Evolutionary conservation across 2,113 vertebrate genomes (phyloP), one percentile per base, ranked within the genome.

Genomic region (Drymodes brunneopygia): DNA sequence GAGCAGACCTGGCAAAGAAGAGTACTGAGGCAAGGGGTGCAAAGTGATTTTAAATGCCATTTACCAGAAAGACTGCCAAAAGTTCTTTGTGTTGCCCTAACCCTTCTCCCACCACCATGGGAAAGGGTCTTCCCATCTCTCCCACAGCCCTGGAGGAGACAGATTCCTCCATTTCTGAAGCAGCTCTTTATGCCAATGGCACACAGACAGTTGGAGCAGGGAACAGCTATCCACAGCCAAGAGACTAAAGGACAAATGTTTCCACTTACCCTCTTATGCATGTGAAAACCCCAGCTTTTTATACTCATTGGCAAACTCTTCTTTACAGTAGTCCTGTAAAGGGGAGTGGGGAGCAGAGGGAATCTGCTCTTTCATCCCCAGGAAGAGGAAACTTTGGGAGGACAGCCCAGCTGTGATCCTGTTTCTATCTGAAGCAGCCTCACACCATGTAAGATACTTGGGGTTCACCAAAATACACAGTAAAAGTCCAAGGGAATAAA

Each of bases 211-310:
- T 6, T 94, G 60, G 45, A 91, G 29, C 33, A 54, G 25, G 23
- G 40, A 65, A 78, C 47, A 81, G 28, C 24, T 78, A 40, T 28
- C 31, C 3, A 6, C 72, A 86, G 69, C 77, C 86, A 92, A 57
- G 56, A 73, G 20, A 60, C 69, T 75, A 67, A 81, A 88, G 57
- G 45, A 75, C 57, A 85, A 95, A 69, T 89, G 17, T 75, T 94
- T 85, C 71, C 65, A 81, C 14, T 64, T 82, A 50, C 17, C 35
- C 57, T 85, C n/a, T 60, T 14, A 57, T 4, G 36, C 53, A 73
- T 36, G 12, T 54, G 35, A 58, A 90, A 82, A 82, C 23, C 36
- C 56, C 40, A 24, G 36, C 36, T 85, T 89, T 93, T 82, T 48
- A n/a, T 57, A 72, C 18, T 60, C 57, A 25, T 23, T 82, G 45